Evolutionary conservation across 2,888 invertebrate species (phyloP), one percentile per base, ranked within the genome.

Genomic region (Drosophila niveifrons): DNA sequence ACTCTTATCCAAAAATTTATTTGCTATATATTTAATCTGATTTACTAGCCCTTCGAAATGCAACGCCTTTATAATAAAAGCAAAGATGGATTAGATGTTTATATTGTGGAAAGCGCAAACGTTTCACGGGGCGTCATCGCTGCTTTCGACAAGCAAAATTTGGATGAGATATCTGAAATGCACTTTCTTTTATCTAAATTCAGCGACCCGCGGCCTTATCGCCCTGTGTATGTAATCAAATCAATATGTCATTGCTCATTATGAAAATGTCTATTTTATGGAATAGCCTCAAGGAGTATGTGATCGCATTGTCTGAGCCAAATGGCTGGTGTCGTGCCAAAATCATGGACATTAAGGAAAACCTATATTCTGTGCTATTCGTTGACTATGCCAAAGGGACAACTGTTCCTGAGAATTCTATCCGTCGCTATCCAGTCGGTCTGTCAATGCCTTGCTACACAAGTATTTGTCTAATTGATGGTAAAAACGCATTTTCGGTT

Each of bases 391-490:
- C 71, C 6, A 78, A 66, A 11, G 23, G 44, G 1, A 57, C 53
- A 8, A 65, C 56, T 13, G 15, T 78, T 13, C 58, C 53, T 0
- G 55, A 46, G 2, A 0, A 56, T 10, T 56, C 74, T 29, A 82
- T 82, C 29, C 78, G 81, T 8, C 84, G 81, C 10, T 86, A 83
- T 78, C 78, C 87, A 4, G 8, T 17, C 4, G 59, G 72, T 11
- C 43, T 82, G 3, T 46, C 4, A 1, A 28, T 63, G 2, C 67
- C 84, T 4, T 82, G 82, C 17, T 2, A 34, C 10, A 83, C 84
- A 4, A 81, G 34, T 43, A 4, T 76, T 51, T 82, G 87, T 15
- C 29, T 86, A 7, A 63, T 82, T 15, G 74, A 80, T 18, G 87
- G 82, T 86, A 8, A 13, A n/a, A n/a, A 36, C 15, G 4, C 1